Conservation (phyloP, 2,888 invertebrate species). For the Lithophane semibrunnea region DNA sequence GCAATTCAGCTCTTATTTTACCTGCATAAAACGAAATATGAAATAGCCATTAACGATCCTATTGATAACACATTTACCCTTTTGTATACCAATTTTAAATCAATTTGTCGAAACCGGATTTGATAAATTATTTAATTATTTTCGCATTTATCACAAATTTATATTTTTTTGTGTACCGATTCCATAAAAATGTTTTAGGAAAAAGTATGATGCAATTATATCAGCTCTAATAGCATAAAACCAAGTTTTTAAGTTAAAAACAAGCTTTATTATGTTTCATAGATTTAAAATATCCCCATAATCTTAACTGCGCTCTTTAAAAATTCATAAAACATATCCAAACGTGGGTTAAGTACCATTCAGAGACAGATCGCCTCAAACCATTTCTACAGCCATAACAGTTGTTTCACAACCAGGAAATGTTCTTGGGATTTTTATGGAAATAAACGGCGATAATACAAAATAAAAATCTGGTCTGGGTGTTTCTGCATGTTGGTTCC, state of each 20-base stretch:
- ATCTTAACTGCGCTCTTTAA: conserved; percentile 60
- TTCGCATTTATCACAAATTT: conserved; percentile 9
- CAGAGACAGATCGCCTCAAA: conserved; percentile 53
- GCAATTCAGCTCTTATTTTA: neutral
- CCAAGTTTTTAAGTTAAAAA: conserved; percentile 11
- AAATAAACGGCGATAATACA: conserved; percentile 11
- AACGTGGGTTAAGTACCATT: conserved; percentile 57
- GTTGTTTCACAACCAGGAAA: conserved; percentile 43
- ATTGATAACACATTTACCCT: conserved; percentile 22
- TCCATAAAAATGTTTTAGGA: neutral
- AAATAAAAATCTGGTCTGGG: neutral
- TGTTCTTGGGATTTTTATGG: conserved; percentile 19
- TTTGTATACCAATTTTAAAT: conserved; percentile 24
- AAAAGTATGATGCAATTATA: neutral
- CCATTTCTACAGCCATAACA: conserved; percentile 45
- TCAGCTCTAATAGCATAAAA: neutral
- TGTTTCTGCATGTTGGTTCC: neutral
- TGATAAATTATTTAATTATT: conserved; percentile 47
- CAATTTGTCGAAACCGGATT: conserved; percentile 30
- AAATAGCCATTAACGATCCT: conserved; percentile 23
- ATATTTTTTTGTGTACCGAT: neutral
- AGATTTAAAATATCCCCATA: conserved; percentile 42
- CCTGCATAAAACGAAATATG: conserved; percentile 2
- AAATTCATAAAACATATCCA: conserved; percentile 63
- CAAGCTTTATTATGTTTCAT: conserved; percentile 30